phyloP scores from a whole-genome alignment of 2,888 invertebrate genomes.

The Macrophya annulata region DNA sequence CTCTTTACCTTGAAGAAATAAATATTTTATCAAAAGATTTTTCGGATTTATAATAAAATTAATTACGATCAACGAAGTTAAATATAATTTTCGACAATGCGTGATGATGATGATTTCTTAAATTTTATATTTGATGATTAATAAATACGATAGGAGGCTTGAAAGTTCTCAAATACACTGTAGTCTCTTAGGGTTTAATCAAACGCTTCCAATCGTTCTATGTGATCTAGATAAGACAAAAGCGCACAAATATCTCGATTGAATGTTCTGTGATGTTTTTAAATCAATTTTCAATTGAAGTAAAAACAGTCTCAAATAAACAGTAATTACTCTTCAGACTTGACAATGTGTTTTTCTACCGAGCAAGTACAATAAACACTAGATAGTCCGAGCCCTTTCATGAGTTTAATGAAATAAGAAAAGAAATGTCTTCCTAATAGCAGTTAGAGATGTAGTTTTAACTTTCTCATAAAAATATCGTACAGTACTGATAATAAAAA shows the following conservation, averaged over 20 bases:
- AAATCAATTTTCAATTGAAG: conserved; percentile 28
- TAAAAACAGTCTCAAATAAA: conserved; percentile 23
- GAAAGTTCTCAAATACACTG: not conserved
- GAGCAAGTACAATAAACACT: conserved; percentile 1
- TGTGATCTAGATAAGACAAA: not conserved
- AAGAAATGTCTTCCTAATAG: not conserved
- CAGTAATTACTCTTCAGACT: conserved; percentile 35
- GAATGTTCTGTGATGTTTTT: not conserved
- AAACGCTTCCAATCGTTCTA: not conserved
- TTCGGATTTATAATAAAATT: not conserved
- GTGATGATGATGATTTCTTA: no score
- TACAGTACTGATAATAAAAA: not conserved
- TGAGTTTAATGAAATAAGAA: not conserved
- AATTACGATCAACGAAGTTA: not conserved
- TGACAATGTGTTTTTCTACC: conserved; percentile 30
- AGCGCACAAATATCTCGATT: not conserved
- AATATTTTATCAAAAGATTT: not conserved
- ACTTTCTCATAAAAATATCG: not conserved
- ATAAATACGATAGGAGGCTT: not conserved
- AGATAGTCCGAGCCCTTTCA: not conserved
- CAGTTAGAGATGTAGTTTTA: not conserved
- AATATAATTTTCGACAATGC: not conserved
- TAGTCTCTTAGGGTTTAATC: not conserved
- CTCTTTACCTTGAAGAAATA: conserved; percentile 89
- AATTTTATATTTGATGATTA: not conserved